Base-by-base conservation (phyloP, 2,888 invertebrate genomes). In the Macaria notata region DNA sequence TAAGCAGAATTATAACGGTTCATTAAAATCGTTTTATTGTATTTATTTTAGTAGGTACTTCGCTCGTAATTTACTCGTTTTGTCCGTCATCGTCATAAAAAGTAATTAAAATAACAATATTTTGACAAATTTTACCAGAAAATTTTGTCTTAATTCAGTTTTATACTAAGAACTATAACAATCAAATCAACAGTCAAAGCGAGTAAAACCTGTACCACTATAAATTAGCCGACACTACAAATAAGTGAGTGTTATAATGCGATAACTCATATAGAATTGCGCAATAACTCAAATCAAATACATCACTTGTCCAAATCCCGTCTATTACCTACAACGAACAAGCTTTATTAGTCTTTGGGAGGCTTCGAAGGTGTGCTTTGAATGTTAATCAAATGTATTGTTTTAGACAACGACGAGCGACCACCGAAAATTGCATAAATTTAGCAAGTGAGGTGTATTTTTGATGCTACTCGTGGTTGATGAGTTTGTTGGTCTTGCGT, bases 301-400 rank as follows among this genome's bases (percentile, higher is more conserved):
- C 58, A 54, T 58, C 58, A 57, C 38, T 9, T 30, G 46, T 9
- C 54, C 54, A 50, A 44, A 58, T 58, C 49, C 46, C 31, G 9
- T 54, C 49, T 47, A 58, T 50, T 58, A 58, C 58, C 58, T 58
- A 58, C 58, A 58, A 49, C 54, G 49, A 54, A 58, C 58, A 58
- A 50, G 54, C 54, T 49, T 54, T 50, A 43, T 46, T 54, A 50
- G 54, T 58, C 46, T 9, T 39, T 31, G 53, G 54, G 54, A 53
- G 42, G 45, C 41, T 54, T 59, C 39, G 48, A 31, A 39, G 44
- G 5, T 54, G 44, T 54, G 59, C 31, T 41, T 47, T 48, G 59
- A 59, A 59, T 59, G 36, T 48, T 41, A 51, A 51, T 51, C 45
- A 9, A 19, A 33, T 46, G 41, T 19, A 54, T 59, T 59, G 59